A percentile compares a stretch with the other conserved stretches of the same genome.
These are phyloP conservation scores for Lasius fuliginosus DNA, from an alignment of 2,888 invertebrate species.

Conservation along the genomic window DNA sequence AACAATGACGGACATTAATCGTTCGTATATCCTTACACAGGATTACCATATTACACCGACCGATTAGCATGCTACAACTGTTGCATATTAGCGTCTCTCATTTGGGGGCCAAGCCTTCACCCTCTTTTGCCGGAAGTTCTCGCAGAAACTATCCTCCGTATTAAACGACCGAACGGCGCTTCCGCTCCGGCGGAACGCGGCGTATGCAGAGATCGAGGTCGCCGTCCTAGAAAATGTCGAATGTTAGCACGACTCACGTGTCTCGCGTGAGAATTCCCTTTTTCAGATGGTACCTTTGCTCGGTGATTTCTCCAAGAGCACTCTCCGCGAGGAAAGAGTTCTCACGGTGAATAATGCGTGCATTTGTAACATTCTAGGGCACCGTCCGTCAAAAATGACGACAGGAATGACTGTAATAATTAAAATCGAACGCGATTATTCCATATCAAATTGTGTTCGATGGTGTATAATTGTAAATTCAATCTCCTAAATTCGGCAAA, in stretches of 20 bases:
- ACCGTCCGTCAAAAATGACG: not conserved
- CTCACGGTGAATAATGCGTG: slow-evolving; percentile 27
- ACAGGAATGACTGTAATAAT: not conserved
- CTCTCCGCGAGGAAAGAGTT: not conserved
- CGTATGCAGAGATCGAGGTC: slow-evolving; percentile 38
- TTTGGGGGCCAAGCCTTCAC: not conserved
- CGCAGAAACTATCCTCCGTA: slow-evolving; percentile 11
- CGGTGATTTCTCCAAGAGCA: slow-evolving; percentile 15
- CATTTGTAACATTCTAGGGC: not conserved
- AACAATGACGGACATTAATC: slow-evolving; percentile 14
- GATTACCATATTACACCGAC: slow-evolving; percentile 40
- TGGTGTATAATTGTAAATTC: not conserved
- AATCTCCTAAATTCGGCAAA: not conserved
- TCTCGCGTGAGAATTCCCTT: slow-evolving; percentile 45
- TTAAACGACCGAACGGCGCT: slow-evolving; percentile 21
- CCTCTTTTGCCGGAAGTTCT: not conserved
- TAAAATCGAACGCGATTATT: not conserved
- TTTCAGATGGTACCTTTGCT: slow-evolving; percentile 36
- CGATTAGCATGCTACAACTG: slow-evolving; percentile 55
- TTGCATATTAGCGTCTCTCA: not conserved
- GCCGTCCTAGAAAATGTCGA: slow-evolving; percentile 45
- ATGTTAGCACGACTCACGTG: slow-evolving; percentile 18
- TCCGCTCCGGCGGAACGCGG: slow-evolving; percentile 29
- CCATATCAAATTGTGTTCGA: not conserved
- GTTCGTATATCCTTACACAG: not conserved